Conservation (phyloP, 1,140 invertebrate species). For the Drosophila pseudoobscura region DNA sequence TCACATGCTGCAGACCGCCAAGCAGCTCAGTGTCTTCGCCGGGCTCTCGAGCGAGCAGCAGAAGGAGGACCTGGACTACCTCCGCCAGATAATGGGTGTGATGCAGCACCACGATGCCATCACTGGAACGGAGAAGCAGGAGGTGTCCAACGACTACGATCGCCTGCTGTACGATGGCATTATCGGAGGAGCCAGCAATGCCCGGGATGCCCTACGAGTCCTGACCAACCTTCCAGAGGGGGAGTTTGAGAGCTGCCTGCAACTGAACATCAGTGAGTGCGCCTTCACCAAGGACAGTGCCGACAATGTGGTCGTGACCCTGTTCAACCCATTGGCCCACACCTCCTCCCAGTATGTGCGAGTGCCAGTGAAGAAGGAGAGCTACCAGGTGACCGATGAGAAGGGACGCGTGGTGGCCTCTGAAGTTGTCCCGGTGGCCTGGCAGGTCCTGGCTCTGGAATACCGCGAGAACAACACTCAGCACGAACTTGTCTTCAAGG, state of each 20-base stretch:
- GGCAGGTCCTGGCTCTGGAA: slow-evolving; percentile 86
- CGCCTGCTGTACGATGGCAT: slow-evolving; percentile 65
- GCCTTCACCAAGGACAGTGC: slow-evolving; percentile 77
- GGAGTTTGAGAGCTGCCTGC: slow-evolving; percentile 85
- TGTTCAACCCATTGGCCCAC: slow-evolving; percentile 93
- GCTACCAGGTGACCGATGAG: slow-evolving; percentile 87
- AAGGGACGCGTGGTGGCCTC: slow-evolving; percentile 67
- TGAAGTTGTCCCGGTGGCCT: slow-evolving; percentile 87
- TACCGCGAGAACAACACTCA: slow-evolving; percentile 86
- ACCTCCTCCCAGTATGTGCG: slow-evolving; percentile 87
- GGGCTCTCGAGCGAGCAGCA: slow-evolving; percentile 23
- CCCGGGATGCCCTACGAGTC: slow-evolving; percentile 57
- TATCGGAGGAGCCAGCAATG: slow-evolving; percentile 37
- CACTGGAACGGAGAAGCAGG: slow-evolving; percentile 95
- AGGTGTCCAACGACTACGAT: slow-evolving; percentile 94
- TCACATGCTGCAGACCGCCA: slow-evolving; percentile 90
- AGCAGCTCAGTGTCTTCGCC: slow-evolving; percentile 84
- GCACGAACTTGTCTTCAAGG: slow-evolving; percentile 88
- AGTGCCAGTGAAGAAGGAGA: slow-evolving; percentile 87
- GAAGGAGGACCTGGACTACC: slow-evolving; percentile 75
- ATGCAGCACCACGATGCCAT: slow-evolving; percentile 96
- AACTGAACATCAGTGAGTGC: slow-evolving; percentile 88
- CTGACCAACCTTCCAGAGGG: slow-evolving; percentile 84
- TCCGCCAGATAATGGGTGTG: slow-evolving; percentile 89
- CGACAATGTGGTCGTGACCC: slow-evolving; percentile 87